phyloP scores from a whole-genome alignment of 1,140 invertebrate species.

The Agraylea sexmaculata region DNA sequence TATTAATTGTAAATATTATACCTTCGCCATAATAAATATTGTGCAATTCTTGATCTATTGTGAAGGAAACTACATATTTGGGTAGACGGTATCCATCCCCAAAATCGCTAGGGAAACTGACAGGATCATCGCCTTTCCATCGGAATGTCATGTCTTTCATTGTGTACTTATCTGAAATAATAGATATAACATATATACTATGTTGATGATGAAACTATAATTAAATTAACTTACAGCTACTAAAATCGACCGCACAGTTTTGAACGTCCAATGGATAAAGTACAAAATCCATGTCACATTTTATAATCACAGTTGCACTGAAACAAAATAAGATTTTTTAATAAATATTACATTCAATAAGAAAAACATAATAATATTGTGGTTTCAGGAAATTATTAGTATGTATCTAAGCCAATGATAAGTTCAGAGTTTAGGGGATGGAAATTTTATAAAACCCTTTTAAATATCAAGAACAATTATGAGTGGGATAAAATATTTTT shows the following conservation, averaged over 20 bases:
- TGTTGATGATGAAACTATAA: slow-evolving; percentile 5
- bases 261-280: slow-evolving; percentile 48
- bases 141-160: slow-evolving; percentile 42
- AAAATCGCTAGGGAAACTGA: slow-evolving; percentile 39
- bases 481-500: not conserved
- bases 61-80: slow-evolving; percentile 48
- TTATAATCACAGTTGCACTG: slow-evolving; percentile 48
- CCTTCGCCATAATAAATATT: slow-evolving; percentile 48
- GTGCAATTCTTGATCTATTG: slow-evolving; percentile 42
- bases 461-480: too few species aligned
- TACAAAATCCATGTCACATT: slow-evolving; percentile 50
- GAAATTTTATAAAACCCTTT: too few species aligned
- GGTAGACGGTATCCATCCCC: slow-evolving; percentile 42
- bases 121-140: slow-evolving; percentile 41
- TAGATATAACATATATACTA: too few species aligned
- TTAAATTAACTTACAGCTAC: slow-evolving; percentile 43
- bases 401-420: not conserved
- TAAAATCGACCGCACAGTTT: slow-evolving; percentile 47
- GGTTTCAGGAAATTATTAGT: too few species aligned
- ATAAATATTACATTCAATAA: too few species aligned
- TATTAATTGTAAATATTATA: slow-evolving; percentile 21
- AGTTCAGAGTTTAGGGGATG: too few species aligned
- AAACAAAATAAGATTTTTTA: too few species aligned
- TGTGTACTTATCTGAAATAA: slow-evolving; percentile 46
- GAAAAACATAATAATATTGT: too few species aligned